Evolutionary conservation across 2,113 vertebrate species (phyloP), one percentile per base, ranked within the genome.

Genomic region (Colius striatus): DNA sequence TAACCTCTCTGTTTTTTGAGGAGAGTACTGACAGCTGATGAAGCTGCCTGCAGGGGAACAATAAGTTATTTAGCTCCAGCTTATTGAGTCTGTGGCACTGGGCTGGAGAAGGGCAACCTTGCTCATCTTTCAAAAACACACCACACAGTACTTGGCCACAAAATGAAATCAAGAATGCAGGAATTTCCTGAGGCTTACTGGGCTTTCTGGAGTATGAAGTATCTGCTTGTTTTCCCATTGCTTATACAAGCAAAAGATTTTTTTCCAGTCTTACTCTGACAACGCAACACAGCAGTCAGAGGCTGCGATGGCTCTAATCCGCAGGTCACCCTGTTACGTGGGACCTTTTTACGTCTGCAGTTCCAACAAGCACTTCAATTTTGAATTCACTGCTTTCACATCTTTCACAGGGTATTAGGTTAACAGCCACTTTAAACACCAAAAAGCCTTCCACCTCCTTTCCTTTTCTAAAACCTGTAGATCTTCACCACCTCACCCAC

Each of bases 131-230:
- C 89, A 68, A 17, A 89, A 47, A 4, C 89, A 57, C 90, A 16
- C n/a, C 85, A 22, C 50, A 7, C 84, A 11, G 30, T 10, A 26
- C 95, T 91, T 26, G 2, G 74, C 92, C 92, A 21, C 90, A 30
- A 82, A 93, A 91, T 87, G 95, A 96, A 72, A 77, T 67, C 94
- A 96, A 94, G 89, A 91, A 94, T 74, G 79, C 84, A 95, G 90
- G 96, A 92, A 97, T 97, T 97, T 97, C 96, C 95, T 97, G 91
- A 71, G 96, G 77, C 80, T 97, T 93, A 92, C 75, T 58, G 79
- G n/a, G 77, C 60, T 68, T 95, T 76, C 76, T 50, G 2, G 47
- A 53, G 61, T 38, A 96, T 78, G 6, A 92, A 95, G 91, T 80
- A 54, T 43, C 91, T 53, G 92, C 94, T 97, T 95, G 91, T 96